Percentiles rank a stretch among this genome's conserved stretches.
phyloP scores from a whole-genome alignment of 23 tunicate genomes.

The Styela clava region DNA sequence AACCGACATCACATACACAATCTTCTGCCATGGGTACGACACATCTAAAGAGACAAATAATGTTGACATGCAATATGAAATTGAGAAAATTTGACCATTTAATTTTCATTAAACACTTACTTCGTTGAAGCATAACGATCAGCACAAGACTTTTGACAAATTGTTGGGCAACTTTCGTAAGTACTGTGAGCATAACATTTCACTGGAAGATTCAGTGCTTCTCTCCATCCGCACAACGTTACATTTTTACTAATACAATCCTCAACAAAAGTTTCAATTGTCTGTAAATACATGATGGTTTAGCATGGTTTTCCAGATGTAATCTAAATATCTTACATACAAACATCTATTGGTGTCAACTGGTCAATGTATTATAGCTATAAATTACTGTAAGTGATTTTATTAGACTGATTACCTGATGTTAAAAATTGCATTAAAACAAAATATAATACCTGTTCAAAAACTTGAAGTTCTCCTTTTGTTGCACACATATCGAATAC shows the following conservation, averaged over 20 bases:
- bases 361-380: no score
- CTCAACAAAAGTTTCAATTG: conserved; percentile 28
- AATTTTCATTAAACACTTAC: no score
- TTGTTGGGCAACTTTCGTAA: conserved; percentile 41
- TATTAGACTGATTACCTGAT: no score
- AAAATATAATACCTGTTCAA: conserved; percentile 34
- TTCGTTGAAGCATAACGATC: conserved; percentile 40
- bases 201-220: conserved; percentile 13
- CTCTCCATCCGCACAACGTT: conserved; percentile 41
- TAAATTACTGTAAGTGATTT: no score
- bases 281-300: not conserved
- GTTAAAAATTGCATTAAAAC: no score
- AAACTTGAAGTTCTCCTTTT: conserved; percentile 35
- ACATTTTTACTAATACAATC: conserved; percentile 36
- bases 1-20: conserved; percentile 5
- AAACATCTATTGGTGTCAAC: no score
- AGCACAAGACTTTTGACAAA: conserved; percentile 46
- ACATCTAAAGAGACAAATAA: no score
- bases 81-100: no score
- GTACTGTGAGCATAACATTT: conserved; percentile 40
- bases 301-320: no score
- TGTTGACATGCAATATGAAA: no score
- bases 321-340: no score
- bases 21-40: not conserved
- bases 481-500: conserved; percentile 54